Percentiles rank a stretch among this genome's conserved stretches.
phyloP scores from a whole-genome alignment of 1,140 invertebrate genomes.

The Ectropis grisescens region DNA sequence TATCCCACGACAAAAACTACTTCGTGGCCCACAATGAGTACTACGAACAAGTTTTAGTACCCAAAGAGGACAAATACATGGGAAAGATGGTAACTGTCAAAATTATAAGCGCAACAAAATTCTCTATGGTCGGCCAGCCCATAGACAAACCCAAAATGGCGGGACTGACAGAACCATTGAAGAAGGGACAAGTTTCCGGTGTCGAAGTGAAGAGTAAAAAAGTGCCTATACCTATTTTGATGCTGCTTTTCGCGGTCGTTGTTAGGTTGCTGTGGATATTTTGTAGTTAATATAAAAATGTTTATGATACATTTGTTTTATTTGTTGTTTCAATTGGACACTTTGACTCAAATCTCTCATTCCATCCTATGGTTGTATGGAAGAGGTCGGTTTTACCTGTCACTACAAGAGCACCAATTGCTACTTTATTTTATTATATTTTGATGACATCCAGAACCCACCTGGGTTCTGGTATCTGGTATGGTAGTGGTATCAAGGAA shows the following conservation, averaged over 20 bases:
- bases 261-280: slow-evolving; percentile 46
- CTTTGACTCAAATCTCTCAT: no score
- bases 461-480: no score
- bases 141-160: slow-evolving; percentile 69
- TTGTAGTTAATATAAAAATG: no score
- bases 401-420: no score
- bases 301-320: no score
- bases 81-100: slow-evolving; percentile 87
- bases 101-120: slow-evolving; percentile 84
- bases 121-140: slow-evolving; percentile 86
- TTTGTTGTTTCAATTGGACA: no score
- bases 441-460: no score
- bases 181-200: slow-evolving; percentile 68
- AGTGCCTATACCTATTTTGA: slow-evolving; percentile 32
- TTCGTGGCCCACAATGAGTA: slow-evolving; percentile 96
- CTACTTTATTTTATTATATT: no score
- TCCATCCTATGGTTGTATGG: no score
- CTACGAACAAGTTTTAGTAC: slow-evolving; percentile 95
- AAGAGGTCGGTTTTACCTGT: no score
- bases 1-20: slow-evolving; percentile 91
- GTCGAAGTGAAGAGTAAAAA: slow-evolving; percentile 17
- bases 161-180: slow-evolving; percentile 63
- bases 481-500: no score
- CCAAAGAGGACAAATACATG: slow-evolving; percentile 81
- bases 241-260: slow-evolving; percentile 32